Percentiles rank a stretch among this genome's conserved stretches.
Conservation (phyloP, 2,797 vertebrate genomes). For the Notamacropus eugenii region DNA sequence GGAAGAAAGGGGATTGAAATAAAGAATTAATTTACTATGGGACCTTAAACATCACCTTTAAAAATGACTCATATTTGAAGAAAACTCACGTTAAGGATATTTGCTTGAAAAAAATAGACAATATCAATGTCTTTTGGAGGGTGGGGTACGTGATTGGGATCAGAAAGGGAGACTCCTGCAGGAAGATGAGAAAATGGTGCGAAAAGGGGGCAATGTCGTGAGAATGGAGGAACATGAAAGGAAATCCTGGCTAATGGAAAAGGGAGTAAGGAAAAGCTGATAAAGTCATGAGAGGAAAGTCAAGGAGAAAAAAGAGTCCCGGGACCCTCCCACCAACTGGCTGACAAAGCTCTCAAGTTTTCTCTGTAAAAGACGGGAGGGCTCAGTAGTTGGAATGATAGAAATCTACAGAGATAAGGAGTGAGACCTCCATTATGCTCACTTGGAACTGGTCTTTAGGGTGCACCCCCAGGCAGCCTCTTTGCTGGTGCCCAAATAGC, state of each 20-base stretch:
- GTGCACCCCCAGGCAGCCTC: background rate
- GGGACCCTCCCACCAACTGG: background rate
- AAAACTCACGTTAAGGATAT: background rate
- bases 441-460: background rate
- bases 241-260: background rate
- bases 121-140: background rate
- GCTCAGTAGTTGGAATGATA: background rate
- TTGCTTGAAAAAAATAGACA: background rate
- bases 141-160: background rate
- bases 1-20: constrained; percentile 55
- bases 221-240: constrained; percentile 1
- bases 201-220: background rate
- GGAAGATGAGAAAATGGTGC: background rate
- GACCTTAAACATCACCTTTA: constrained; percentile 41
- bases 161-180: background rate
- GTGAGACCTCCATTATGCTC: fast-evolving
- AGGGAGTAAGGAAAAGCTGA: background rate
- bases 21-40: constrained; percentile 38
- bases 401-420: background rate
- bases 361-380: background rate
- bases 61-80: background rate
- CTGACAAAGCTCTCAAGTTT: background rate
- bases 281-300: constrained; percentile 1
- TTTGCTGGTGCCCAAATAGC: background rate
- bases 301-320: background rate